These are phyloP conservation scores for Acropora yongei DNA, from an alignment of 64 coral and sea anemone species.

Conservation along the genomic window DNA sequence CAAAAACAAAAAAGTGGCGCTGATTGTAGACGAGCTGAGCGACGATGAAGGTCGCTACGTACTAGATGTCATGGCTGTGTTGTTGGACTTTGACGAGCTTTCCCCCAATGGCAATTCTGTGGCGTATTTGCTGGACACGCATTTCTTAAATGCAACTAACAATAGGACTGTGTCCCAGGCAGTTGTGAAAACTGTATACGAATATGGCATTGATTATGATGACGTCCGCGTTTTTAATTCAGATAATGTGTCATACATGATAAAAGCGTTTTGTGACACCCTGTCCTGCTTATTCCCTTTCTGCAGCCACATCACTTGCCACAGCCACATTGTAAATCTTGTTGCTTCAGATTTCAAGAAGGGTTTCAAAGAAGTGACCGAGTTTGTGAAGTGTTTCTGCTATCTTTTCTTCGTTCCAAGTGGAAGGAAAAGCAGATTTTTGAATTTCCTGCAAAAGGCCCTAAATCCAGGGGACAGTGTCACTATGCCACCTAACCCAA, in stretches of 20 bases:
- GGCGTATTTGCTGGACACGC: constrained; percentile 27
- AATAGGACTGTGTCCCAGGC: constrained; percentile 47
- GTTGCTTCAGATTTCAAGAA: constrained; percentile 35
- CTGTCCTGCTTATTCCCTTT: constrained; percentile 30
- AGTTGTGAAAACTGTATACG: constrained; percentile 36
- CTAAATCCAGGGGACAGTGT: too few species aligned
- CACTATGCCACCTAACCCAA: too few species aligned
- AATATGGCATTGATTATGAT: constrained; percentile 45
- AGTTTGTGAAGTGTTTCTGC: constrained; percentile 27
- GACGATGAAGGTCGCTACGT: not conserved
- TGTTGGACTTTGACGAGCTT: constrained; percentile 52
- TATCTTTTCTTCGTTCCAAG: constrained; percentile 1
- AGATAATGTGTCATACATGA: constrained; percentile 29
- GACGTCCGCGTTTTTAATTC: constrained; percentile 30
- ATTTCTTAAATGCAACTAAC: constrained; percentile 38
- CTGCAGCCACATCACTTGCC: constrained; percentile 36
- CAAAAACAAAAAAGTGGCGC: not conserved
- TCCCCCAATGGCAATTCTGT: constrained; percentile 43
- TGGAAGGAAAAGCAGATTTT: not conserved
- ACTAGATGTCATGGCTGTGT: constrained; percentile 38
- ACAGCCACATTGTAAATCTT: constrained; percentile 35
- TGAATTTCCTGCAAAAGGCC: not conserved
- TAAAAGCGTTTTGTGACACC: constrained; percentile 23
- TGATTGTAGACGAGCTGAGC: not conserved
- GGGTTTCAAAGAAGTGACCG: constrained; percentile 13